Evolutionary conservation across 2,888 invertebrate genomes (phyloP), one percentile per base, ranked within the genome.

Genomic region (Shargacucullia verbasci): DNA sequence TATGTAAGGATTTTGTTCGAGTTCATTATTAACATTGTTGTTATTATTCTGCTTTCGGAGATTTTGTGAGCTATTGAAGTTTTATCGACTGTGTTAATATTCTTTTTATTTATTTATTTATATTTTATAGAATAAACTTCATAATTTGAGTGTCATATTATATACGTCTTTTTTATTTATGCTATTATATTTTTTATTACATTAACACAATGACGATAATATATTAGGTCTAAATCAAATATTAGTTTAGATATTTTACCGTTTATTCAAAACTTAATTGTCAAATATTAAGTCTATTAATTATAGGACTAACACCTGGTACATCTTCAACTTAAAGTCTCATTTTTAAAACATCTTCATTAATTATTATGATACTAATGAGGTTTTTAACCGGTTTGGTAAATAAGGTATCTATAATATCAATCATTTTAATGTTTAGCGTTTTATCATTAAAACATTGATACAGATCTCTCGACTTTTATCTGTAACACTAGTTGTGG

Each of bases 21-120:
- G 73, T 76, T 77, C 70, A 76, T 78, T 73, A 74, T 73, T 69
- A 63, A 64, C 44, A 15, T 44, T 56, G 50, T 67, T 64, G 59
- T 25, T 62, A 54, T 64, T 72, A 52, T 62, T 59, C 6, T 13
- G 12, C 35, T 41, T 59, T 66, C 25, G 40, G 27, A 13, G 2
- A 37, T 59, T 50, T 57, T 49, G 37, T 57, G 8, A 13, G 20
- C 54, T 63, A 62, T 62, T 59, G 41, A 45, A 43, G 38, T 37
- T 65, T 53, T 52, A 72, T 76, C 34, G 57, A 69, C 43, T 39
- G 27, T 44, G n/a, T 48, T 40, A 12, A 31, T 52, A 40, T 8
- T 27, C 40, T 37, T 34, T 1, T 20, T 35, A 35, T 38, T 39
- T 39, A 25, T 39, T 39, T 20, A 20, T n/a, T 12, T 12, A 12